phyloP scores from a whole-genome alignment of 2,797 vertebrate species.

The Natrix natrix region DNA sequence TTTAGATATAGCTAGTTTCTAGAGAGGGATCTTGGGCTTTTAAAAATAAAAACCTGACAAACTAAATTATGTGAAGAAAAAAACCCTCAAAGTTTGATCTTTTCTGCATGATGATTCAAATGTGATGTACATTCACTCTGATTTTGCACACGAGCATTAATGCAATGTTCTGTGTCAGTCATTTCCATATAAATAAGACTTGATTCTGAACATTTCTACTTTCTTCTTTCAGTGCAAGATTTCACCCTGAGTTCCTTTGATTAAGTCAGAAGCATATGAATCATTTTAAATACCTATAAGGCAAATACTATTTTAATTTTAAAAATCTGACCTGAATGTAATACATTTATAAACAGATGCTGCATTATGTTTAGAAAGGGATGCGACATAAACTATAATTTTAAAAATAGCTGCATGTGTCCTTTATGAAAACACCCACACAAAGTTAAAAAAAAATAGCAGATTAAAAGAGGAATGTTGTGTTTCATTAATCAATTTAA shows the following conservation, averaged over 20 bases:
- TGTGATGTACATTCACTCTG: not conserved
- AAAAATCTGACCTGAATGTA: slow-evolving; percentile 2
- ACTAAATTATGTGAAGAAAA: not conserved
- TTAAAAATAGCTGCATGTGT: not conserved
- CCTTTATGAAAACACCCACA: slow-evolving; percentile 30
- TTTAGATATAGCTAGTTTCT: not conserved
- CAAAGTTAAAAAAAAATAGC: slow-evolving; percentile 35
- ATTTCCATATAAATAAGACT: not conserved
- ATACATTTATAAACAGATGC: not conserved
- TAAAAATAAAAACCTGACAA: not conserved
- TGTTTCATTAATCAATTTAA: slow-evolving; percentile 26
- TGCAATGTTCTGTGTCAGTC: not conserved
- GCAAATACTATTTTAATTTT: not conserved
- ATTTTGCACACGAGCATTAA: not conserved
- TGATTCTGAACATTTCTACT: not conserved
- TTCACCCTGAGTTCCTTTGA: not conserved
- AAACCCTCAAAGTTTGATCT: not conserved
- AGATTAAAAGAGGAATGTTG: slow-evolving; percentile 29
- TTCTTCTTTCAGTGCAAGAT: not conserved
- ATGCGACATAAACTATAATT: not conserved
- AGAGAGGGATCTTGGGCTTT: too few relatives aligned
- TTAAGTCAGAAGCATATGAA: not conserved
- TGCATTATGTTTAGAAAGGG: not conserved
- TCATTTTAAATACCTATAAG: not conserved
- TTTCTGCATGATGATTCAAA: not conserved